Conservation (phyloP, 2,113 vertebrate genomes). For the Sinocyclocheilus anophthalmus region DNA sequence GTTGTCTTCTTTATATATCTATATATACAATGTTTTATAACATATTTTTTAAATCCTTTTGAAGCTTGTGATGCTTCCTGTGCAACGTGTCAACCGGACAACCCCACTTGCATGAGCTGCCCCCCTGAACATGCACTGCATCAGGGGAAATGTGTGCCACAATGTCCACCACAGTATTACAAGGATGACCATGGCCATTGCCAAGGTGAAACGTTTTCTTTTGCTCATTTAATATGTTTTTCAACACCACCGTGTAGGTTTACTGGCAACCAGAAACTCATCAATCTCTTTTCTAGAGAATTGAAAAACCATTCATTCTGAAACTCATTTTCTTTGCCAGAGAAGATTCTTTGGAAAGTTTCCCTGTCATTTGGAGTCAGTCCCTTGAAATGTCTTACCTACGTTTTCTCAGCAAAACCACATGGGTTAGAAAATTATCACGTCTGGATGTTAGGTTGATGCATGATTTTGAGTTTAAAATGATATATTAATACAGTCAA, state of each 20-base stretch:
- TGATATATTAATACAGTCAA: not conserved
- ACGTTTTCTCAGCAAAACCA: not conserved
- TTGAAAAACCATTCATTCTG: not conserved
- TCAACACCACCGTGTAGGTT: not conserved
- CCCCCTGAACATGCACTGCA: slow-evolving; percentile 72
- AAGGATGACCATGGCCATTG: slow-evolving; percentile 73
- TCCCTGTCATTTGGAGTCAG: not conserved
- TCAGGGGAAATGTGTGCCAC: slow-evolving; percentile 78
- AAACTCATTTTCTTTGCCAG: not conserved
- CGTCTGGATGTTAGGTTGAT: not conserved
- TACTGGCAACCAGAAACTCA: not conserved
- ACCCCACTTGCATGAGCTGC: slow-evolving; percentile 82
- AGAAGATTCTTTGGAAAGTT: slow-evolving; percentile 1
- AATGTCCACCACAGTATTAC: slow-evolving; percentile 81
- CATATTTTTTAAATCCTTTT: not conserved
- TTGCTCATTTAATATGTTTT: not conserved
- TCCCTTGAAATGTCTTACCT: not conserved
- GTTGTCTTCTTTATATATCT: no score
- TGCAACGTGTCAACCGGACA: slow-evolving; percentile 80
- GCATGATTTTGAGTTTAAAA: not conserved
- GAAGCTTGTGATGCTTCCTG: slow-evolving; percentile 87
- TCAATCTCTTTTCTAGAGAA: not conserved
- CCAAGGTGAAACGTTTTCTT: slow-evolving; percentile 74
- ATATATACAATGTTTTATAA: not conserved
- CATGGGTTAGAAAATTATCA: slow-evolving; percentile 9